Base-by-base conservation (phyloP, 37 sponge, comb jelly and placozoan genomes). In the Chondrosia reniformis region DNA sequence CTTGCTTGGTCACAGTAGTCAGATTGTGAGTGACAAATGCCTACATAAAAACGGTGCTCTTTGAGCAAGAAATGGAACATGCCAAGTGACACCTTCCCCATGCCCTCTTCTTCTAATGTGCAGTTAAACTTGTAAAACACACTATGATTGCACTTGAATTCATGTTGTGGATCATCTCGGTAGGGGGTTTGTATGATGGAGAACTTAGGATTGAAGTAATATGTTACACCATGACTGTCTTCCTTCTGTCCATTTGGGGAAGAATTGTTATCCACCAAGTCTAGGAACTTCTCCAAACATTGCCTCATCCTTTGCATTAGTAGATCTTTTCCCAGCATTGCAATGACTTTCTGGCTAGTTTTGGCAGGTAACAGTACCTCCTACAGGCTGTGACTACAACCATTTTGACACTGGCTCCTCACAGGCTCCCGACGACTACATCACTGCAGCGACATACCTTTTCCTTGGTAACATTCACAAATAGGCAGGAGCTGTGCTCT, bases 1-100 rank as follows among this genome's bases (percentile, higher is more conserved):
- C 45, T 81, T 81, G 58, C 75, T 55, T 55, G n/a, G 63, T 74
- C 82, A 55, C 82, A 81, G 40, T 81, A 80, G 74, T 80, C 81
- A 54, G 81, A 80, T 40, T 71, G 34, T 15, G 55, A 27, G 3
- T 72, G 74, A 37, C 69, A 67, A 17, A 81, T 81, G 25, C 63
- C 75, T 40, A 38, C 45, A 34, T 72, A 73, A 25, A 44, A 75
- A 6, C 67, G 49, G 25, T 79, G 63, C 28, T 77, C 41, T 19
- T 77, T 77, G 5, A 77, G 63, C 78, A 61, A 77, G 52, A 37
- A 56, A 30, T 76, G 77, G 56, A 13, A 76, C 25, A 61, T 76
- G 38, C 77, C 77, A 76, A 55, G 33, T 31, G 77, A 76, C 12
- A 55, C 56, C 41, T 5, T 54, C 34, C 41, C 61, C 24, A 76